A percentile compares a stretch with the other conserved stretches of the same genome.
These are phyloP conservation scores for Lynx canadensis DNA, from an alignment of 2,113 vertebrate genomes.

Conservation along the genomic window DNA sequence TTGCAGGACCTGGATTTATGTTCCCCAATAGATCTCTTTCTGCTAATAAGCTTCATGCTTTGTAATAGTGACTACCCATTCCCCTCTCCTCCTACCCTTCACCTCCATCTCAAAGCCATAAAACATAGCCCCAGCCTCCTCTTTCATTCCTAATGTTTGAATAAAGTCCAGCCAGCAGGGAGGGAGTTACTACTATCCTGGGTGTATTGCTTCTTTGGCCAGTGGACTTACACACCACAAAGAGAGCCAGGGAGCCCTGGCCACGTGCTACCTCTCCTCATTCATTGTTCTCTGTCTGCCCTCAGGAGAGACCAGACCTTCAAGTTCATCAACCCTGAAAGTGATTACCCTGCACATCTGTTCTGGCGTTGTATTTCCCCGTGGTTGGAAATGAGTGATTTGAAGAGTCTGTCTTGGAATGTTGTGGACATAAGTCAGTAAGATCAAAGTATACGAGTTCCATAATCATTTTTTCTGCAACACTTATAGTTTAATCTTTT, in stretches of 20 bases:
- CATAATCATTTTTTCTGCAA: slow-evolving; percentile 15
- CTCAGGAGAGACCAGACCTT: neutral
- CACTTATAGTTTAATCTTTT: neutral
- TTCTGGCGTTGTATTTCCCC: neutral
- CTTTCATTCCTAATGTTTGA: neutral
- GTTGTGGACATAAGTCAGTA: neutral
- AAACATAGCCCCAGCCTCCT: neutral
- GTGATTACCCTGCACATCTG: neutral
- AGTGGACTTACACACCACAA: neutral
- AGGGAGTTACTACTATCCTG: neutral
- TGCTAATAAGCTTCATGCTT: neutral
- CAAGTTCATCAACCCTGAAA: neutral
- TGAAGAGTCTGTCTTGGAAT: neutral
- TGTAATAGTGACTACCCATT: neutral
- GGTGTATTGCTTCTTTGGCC: neutral
- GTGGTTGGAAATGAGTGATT: neutral
- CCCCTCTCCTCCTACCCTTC: neutral
- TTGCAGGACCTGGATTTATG: neutral
- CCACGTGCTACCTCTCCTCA: neutral
- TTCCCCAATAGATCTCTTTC: neutral
- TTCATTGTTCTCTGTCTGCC: neutral
- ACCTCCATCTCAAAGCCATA: neutral
- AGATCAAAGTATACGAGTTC: neutral
- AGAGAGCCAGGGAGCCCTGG: neutral
- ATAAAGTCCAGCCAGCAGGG: neutral